Percentiles rank a stretch among this genome's conserved stretches.
Evolutionary conservation across 92 coral and sea anemone genomes (phyloP).

Genomic region (Zoanthus gigantus): DNA sequence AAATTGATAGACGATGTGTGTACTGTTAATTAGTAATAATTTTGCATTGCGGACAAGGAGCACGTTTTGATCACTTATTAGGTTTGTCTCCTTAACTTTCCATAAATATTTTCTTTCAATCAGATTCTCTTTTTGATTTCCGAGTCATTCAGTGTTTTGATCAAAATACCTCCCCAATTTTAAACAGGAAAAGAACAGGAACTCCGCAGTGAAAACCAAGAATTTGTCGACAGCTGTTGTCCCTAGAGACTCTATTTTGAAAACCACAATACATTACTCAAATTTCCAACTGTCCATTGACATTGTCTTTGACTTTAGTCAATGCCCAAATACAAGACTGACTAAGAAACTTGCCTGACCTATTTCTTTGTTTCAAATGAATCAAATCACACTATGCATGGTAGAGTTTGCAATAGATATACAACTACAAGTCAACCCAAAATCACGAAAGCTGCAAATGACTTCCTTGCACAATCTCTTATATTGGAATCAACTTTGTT

Average conservation of each 20-base stretch:
- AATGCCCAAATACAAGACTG: background rate
- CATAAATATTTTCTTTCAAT: too few relatives aligned
- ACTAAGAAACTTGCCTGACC: background rate
- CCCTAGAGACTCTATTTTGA: conserved; percentile 35
- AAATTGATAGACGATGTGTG: background rate
- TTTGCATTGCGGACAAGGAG: too few relatives aligned
- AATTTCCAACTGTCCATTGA: background rate
- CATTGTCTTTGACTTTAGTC: background rate
- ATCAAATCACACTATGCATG: too few relatives aligned
- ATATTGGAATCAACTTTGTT: background rate
- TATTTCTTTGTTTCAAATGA: background rate
- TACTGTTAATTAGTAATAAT: background rate
- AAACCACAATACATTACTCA: conserved; percentile 37
- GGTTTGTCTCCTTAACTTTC: background rate
- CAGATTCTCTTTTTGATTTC: background rate
- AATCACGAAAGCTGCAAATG: too few relatives aligned
- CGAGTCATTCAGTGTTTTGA: background rate
- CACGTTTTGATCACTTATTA: background rate
- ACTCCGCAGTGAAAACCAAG: conserved; percentile 5
- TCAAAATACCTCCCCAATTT: background rate
- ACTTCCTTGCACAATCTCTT: background rate
- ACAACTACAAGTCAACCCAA: too few relatives aligned
- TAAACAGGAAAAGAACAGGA: conserved; percentile 31
- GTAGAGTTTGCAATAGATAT: too few relatives aligned
- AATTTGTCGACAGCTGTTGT: conserved; percentile 49